Conservation (phyloP, 1,140 invertebrate species). For the Drosophila orena region DNA sequence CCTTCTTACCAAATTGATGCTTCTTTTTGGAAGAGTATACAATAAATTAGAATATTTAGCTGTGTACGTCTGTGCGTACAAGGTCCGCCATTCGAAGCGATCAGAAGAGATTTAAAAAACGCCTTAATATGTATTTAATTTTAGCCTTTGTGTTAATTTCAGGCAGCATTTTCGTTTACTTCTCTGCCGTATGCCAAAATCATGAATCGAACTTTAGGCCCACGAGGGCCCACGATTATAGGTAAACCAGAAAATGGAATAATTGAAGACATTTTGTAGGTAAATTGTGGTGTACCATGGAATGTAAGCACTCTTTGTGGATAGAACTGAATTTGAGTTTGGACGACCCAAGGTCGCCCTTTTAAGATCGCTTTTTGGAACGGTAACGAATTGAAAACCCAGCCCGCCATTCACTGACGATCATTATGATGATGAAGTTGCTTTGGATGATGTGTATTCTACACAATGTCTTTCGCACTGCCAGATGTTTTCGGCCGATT, state of each 20-base stretch:
- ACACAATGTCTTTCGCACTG: constrained; percentile 38
- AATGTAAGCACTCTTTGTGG: not conserved
- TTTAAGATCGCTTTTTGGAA: constrained; percentile 1
- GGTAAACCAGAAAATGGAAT: not conserved
- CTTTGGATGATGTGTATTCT: constrained; percentile 4
- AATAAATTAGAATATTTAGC: constrained; percentile 38
- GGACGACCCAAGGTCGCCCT: constrained; percentile 7
- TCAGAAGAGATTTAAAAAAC: constrained; percentile 36
- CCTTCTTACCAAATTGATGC: not conserved
- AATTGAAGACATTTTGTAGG: constrained; percentile 10
- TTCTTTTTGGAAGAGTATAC: constrained; percentile 18
- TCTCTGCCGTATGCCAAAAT: constrained; percentile 12
- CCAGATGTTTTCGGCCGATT: constrained; percentile 60
- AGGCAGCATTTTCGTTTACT: not conserved
- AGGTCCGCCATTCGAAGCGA: constrained; percentile 38
- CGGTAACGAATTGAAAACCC: constrained; percentile 4
- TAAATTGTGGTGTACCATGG: not conserved
- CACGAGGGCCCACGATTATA: not conserved
- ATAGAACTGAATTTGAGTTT: constrained; percentile 2
- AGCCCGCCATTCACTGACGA: not conserved
- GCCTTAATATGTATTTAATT: constrained; percentile 51
- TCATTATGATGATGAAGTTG: constrained; percentile 17
- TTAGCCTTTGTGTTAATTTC: constrained; percentile 48
- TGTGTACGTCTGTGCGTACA: constrained; percentile 38
- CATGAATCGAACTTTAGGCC: constrained; percentile 12